A percentile compares a stretch with the other conserved stretches of the same genome.
These are phyloP conservation scores for Zaprionus taronus DNA, from an alignment of 1,140 invertebrate species.

Conservation along the genomic window DNA sequence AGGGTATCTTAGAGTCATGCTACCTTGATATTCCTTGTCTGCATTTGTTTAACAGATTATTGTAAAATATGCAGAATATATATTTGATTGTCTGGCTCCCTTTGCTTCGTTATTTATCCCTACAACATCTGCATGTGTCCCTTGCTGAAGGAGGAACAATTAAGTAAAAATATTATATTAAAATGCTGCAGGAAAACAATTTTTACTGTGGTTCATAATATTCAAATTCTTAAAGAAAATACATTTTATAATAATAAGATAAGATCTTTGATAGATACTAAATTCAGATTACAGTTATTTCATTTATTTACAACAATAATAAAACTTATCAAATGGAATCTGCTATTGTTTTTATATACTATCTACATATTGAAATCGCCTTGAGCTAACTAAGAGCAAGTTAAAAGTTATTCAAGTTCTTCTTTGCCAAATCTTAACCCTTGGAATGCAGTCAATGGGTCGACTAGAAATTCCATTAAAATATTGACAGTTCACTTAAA, in stretches of 20 bases:
- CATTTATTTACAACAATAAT: no score
- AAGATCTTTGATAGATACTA: no score
- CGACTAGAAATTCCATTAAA: constrained; percentile 8
- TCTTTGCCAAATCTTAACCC: neutral
- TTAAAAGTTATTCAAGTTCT: neutral
- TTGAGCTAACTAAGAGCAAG: neutral
- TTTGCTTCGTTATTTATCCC: constrained; percentile 1
- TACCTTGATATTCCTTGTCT: neutral
- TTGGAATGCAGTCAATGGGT: neutral
- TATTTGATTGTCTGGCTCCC: constrained; percentile 25
- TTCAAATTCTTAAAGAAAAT: no score
- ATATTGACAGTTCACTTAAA: constrained; percentile 1
- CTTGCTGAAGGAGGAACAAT: constrained; percentile 6
- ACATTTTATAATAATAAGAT: neutral
- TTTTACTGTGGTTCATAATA: constrained; percentile 5
- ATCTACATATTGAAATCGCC: no score
- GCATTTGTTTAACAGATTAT: constrained; percentile 54
- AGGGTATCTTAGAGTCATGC: neutral
- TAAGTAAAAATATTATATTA: neutral
- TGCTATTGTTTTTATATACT: neutral
- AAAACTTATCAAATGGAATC: neutral
- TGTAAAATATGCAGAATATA: constrained; percentile 34
- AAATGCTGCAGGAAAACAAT: constrained; percentile 24
- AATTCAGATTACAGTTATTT: no score
- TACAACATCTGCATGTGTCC: neutral